Evolutionary conservation across 2,797 vertebrate species (phyloP).

Genomic region (Lophius americanus): DNA sequence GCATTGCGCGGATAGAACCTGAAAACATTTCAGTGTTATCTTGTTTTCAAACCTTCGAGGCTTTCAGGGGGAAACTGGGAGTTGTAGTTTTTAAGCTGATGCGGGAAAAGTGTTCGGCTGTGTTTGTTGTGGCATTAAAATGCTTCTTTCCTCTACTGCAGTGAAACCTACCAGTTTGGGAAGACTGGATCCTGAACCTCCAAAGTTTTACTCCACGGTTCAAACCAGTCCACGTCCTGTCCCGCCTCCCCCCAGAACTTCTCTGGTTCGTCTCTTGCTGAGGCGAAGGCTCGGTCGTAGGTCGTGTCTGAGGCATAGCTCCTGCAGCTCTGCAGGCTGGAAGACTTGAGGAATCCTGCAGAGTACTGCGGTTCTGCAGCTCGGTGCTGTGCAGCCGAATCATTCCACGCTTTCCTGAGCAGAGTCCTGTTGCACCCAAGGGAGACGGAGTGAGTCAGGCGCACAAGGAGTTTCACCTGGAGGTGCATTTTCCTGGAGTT

Average conservation of each 20-base stretch:
- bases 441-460: constrained; percentile 7
- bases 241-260: constrained; percentile 84
- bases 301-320: constrained; percentile 34
- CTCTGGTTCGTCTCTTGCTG: constrained; percentile 81
- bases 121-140: background rate
- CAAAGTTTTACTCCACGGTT: constrained; percentile 86
- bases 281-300: constrained; percentile 80
- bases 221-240: constrained; percentile 83
- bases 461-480: constrained; percentile 8
- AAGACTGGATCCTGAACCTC: constrained; percentile 78
- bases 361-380: background rate
- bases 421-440: background rate
- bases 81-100: background rate
- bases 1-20: too few species aligned
- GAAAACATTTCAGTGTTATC: too few species aligned
- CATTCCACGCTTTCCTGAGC: constrained; percentile 15
- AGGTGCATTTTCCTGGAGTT: constrained; percentile 21
- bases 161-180: constrained; percentile 86
- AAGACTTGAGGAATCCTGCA: background rate
- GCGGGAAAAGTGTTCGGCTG: background rate
- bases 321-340: constrained; percentile 19
- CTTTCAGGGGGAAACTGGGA: background rate
- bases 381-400: constrained; percentile 10
- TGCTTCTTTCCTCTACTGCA: too few species aligned
- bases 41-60: background rate